These are phyloP conservation scores for Caenorhabditis wallacei DNA, from an alignment of 2,888 invertebrate species.

Conservation along the genomic window DNA sequence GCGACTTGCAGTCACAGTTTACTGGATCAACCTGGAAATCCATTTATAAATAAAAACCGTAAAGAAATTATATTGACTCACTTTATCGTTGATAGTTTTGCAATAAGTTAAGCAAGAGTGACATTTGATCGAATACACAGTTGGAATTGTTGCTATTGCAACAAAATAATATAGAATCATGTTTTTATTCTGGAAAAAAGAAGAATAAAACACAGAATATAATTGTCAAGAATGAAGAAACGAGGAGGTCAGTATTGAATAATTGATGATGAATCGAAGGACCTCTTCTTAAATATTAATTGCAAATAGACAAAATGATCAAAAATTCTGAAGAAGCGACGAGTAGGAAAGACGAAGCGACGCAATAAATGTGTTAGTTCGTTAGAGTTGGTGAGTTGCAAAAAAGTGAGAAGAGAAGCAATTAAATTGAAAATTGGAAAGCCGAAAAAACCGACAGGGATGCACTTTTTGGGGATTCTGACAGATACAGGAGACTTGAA, in stretches of 20 bases:
- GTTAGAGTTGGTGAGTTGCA: conserved; percentile 22
- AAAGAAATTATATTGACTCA: background rate
- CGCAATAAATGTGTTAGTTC: conserved; percentile 50
- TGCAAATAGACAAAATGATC: conserved; percentile 29
- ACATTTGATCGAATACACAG: conserved; percentile 68
- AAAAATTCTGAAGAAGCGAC: conserved; percentile 56
- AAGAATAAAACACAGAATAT: conserved; percentile 8
- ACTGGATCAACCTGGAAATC: conserved; percentile 73
- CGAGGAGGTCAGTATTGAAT: conserved; percentile 20
- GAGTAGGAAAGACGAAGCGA: background rate
- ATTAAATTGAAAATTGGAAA: conserved; percentile 36
- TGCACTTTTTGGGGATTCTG: conserved; percentile 40
- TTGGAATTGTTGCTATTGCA: conserved; percentile 5
- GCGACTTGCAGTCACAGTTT: conserved; percentile 80
- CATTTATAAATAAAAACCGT: background rate
- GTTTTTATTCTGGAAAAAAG: background rate
- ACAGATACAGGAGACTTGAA: conserved; percentile 14
- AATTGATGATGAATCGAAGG: conserved; percentile 32
- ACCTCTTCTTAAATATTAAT: conserved; percentile 57
- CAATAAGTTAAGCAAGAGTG: conserved; percentile 81
- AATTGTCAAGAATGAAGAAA: conserved; percentile 18
- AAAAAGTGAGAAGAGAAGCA: conserved; percentile 16
- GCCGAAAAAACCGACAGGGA: conserved; percentile 23
- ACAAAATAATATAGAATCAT: conserved; percentile 27
- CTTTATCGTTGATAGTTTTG: conserved; percentile 69